These are phyloP conservation scores for Macropis europaea DNA, from an alignment of 2,888 invertebrate genomes.

Conservation along the genomic window DNA sequence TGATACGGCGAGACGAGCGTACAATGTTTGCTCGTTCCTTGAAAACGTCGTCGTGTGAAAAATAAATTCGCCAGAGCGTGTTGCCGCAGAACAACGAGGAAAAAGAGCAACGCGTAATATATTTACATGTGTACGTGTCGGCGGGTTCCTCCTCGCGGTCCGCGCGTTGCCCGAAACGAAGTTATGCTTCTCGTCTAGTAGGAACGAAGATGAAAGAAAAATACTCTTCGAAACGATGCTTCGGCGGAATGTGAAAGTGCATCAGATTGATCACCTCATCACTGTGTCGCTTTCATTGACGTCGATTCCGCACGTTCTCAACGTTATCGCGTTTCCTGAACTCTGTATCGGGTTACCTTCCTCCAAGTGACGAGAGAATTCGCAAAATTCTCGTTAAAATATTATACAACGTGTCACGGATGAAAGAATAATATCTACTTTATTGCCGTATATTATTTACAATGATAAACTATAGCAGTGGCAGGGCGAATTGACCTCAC, in stretches of 20 bases:
- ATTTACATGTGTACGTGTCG: conserved; percentile 34
- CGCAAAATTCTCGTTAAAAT: too few relatives aligned
- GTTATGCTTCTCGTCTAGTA: conserved; percentile 22
- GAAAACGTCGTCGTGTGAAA: conserved; percentile 59
- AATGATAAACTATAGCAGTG: too few relatives aligned
- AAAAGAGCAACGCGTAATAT: conserved; percentile 5
- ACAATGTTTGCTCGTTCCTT: background rate
- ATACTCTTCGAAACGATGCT: conserved; percentile 5
- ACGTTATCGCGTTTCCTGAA: too few relatives aligned
- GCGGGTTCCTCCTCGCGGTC: background rate
- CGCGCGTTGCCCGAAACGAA: conserved; percentile 11
- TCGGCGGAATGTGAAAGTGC: background rate
- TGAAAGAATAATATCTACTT: too few relatives aligned
- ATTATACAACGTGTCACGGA: too few relatives aligned
- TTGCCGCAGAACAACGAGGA: background rate
- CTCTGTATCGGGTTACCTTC: too few relatives aligned
- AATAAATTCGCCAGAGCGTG: conserved; percentile 62
- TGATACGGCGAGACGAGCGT: conserved; percentile 1
- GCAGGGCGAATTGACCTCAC: too few relatives aligned
- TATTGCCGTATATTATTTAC: too few relatives aligned
- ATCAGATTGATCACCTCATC: background rate
- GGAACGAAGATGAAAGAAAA: conserved; percentile 36
- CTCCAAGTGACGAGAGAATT: too few relatives aligned
- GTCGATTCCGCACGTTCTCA: background rate
- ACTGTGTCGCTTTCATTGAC: background rate